A percentile compares a stretch with the other conserved stretches of the same genome.
Conservation (phyloP, 2,797 vertebrate species). For the Xiphophorus birchmanni region DNA sequence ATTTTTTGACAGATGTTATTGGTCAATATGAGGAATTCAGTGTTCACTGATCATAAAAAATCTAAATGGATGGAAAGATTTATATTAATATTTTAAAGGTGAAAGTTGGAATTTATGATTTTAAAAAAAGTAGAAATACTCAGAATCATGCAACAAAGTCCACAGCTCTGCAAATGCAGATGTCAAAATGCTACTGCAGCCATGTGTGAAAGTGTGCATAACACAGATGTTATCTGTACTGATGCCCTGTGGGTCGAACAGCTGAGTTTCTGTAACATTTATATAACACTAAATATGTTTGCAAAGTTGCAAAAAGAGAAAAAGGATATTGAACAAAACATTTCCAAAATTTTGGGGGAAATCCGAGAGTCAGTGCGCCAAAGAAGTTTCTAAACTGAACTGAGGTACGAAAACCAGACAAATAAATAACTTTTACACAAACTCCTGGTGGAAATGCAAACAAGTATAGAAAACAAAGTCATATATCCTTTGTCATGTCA, state of each 20-base stretch:
- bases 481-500: constrained; percentile 34
- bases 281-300: constrained; percentile 45
- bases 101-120: background rate
- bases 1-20: background rate
- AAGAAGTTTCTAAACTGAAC: constrained; percentile 5
- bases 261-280: constrained; percentile 49
- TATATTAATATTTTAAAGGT: background rate
- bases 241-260: constrained; percentile 41
- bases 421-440: constrained; percentile 48
- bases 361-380: constrained; percentile 3
- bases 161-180: constrained; percentile 27
- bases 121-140: background rate
- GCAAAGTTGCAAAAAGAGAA: constrained; percentile 12
- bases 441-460: constrained; percentile 42
- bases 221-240: constrained; percentile 22
- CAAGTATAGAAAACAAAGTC: constrained; percentile 36
- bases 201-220: constrained; percentile 5
- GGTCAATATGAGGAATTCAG: background rate
- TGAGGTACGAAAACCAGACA: background rate
- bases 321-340: background rate
- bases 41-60: constrained; percentile 10
- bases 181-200: constrained; percentile 13
- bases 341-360: constrained; percentile 14
- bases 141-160: background rate
- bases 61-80: background rate